Evolutionary conservation across 1,140 invertebrate genomes (phyloP).

Genomic region (Pseudomyrmex sp.): DNA sequence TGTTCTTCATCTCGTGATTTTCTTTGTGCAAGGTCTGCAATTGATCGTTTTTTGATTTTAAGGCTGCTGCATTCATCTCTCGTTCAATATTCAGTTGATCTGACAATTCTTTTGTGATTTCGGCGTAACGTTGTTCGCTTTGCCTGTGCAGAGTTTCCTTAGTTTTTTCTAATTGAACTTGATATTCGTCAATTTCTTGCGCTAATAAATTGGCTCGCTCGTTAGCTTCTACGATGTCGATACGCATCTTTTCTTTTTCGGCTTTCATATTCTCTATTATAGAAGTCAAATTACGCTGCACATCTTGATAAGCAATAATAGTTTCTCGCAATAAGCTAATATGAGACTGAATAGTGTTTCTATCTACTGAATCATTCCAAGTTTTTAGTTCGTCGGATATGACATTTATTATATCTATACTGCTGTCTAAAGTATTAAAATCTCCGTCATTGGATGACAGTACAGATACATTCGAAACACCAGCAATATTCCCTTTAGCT

Average conservation of each 20-base stretch:
- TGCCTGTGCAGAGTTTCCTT: conserved; percentile 89
- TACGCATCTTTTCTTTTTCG: conserved; percentile 91
- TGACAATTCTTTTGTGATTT: conserved; percentile 89
- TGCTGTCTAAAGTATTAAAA: conserved; percentile 88
- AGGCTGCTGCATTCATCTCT: conserved; percentile 87
- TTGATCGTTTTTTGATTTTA: conserved; percentile 86
- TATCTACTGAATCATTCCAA: conserved; percentile 83
- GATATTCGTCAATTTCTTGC: conserved; percentile 95
- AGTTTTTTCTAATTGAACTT: conserved; percentile 91
- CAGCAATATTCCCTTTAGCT: conserved; percentile 91
- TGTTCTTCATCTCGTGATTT: conserved; percentile 85
- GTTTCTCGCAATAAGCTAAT: conserved; percentile 86
- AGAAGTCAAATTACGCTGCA: conserved; percentile 86
- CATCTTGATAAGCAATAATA: conserved; percentile 87
- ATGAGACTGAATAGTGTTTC: conserved; percentile 83
- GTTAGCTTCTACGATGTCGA: conserved; percentile 93
- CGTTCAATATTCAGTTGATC: conserved; percentile 89
- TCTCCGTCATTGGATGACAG: conserved; percentile 89
- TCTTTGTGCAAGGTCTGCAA: conserved; percentile 85
- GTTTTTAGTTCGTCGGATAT: conserved; percentile 91
- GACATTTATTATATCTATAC: conserved; percentile 89
- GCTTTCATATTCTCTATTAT: conserved; percentile 88
- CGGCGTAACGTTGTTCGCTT: conserved; percentile 91
- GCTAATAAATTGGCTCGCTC: conserved; percentile 91
- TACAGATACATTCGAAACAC: conserved; percentile 87